Conservation (phyloP, 35 echinoderm and acorn worm genomes). For the Hemicentrotus pulcherrimus region DNA sequence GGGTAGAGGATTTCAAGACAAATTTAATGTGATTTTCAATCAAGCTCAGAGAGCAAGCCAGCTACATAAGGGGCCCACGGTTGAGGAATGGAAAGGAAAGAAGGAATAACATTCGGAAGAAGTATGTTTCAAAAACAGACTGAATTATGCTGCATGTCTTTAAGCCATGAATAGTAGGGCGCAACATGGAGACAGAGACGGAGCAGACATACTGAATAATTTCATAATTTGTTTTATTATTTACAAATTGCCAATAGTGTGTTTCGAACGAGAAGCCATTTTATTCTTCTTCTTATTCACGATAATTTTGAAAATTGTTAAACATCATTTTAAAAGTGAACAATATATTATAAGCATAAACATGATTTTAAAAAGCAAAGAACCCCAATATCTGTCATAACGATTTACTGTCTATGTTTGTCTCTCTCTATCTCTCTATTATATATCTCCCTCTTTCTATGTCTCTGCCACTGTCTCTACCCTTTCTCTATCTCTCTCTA, state of each 20-base stretch:
- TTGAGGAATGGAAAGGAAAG: not conserved
- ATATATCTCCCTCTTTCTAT: not conserved
- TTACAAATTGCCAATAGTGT: not conserved
- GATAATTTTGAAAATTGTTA: not conserved
- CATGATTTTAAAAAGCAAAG: no score
- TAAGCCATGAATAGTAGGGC: not conserved
- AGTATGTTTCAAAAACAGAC: not conserved
- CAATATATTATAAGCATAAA: no score
- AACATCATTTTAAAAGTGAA: no score
- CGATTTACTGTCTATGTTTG: not conserved
- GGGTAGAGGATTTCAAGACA: not conserved
- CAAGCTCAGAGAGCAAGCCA: not conserved
- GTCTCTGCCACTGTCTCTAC: not conserved
- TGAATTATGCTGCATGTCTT: not conserved
- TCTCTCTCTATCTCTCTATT: not conserved
- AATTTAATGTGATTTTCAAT: constrained; percentile 14
- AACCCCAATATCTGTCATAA: not conserved
- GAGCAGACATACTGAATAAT: not conserved
- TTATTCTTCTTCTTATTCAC: not conserved
- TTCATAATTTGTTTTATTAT: no score
- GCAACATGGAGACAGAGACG: not conserved
- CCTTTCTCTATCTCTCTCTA: not conserved
- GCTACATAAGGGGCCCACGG: not conserved
- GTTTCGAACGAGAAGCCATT: not conserved
- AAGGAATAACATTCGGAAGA: not conserved